Evolutionary conservation across 1,140 invertebrate genomes (phyloP).

Genomic region (Probaryconus sp.): DNA sequence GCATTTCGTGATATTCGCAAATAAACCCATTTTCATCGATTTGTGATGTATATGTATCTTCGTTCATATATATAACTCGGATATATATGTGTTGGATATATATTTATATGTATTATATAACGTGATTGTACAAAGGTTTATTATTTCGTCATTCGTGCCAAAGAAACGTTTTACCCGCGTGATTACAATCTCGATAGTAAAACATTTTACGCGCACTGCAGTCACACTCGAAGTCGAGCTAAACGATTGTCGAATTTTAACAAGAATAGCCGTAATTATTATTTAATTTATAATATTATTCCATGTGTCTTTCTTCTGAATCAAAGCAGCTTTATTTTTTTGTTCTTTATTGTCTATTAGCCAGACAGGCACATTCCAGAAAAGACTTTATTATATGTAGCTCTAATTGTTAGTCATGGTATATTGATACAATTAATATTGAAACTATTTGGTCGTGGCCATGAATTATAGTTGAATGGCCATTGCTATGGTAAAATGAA

Average conservation of each 20-base stretch:
- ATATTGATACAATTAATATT: conserved; percentile 68
- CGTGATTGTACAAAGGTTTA: conserved; percentile 2
- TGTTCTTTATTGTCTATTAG: conserved; percentile 50
- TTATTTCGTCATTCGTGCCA: conserved; percentile 13
- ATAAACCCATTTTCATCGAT: background rate
- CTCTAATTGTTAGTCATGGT: conserved; percentile 73
- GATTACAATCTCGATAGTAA: too few species aligned
- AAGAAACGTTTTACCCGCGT: conserved; percentile 16
- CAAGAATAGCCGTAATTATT: too few species aligned
- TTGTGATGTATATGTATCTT: conserved; percentile 11
- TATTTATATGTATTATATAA: too few species aligned
- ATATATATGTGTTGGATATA: too few species aligned
- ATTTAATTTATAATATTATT: too few species aligned
- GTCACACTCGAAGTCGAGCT: too few species aligned
- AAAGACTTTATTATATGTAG: conserved; percentile 68
- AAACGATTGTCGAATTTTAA: too few species aligned
- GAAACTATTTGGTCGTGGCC: conserved; percentile 67
- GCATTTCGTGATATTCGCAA: background rate
- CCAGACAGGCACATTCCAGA: conserved; percentile 71
- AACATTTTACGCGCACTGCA: too few species aligned
- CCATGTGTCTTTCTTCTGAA: conserved; percentile 15
- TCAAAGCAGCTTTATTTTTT: conserved; percentile 42
- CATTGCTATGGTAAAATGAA: conserved; percentile 69
- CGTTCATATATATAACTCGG: conserved; percentile 2
- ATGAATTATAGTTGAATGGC: conserved; percentile 67